A percentile compares a stretch with the other conserved stretches of the same genome.
These are phyloP conservation scores for Drosophila austrosaltans DNA, from an alignment of 2,888 invertebrate genomes.

Conservation along the genomic window DNA sequence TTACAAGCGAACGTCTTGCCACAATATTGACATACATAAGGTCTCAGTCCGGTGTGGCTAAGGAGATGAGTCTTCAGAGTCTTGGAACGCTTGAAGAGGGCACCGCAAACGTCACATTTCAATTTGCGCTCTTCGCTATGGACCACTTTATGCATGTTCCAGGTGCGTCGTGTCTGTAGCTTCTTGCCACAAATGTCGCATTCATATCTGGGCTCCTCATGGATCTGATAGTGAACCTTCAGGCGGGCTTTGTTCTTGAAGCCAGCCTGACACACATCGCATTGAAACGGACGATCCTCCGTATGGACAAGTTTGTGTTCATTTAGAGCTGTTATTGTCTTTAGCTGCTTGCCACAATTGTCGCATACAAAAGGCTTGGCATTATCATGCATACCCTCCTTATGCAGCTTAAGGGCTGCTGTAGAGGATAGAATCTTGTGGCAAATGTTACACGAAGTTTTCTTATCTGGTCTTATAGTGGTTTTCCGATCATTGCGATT, in stretches of 20 bases:
- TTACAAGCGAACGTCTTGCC: slow-evolving; percentile 82
- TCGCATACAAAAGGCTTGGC: slow-evolving; percentile 84
- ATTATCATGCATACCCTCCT: slow-evolving; percentile 78
- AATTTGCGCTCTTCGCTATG: slow-evolving; percentile 81
- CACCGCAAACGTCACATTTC: slow-evolving; percentile 81
- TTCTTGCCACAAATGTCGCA: slow-evolving; percentile 83
- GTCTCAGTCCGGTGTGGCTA: slow-evolving; percentile 81
- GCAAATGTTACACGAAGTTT: slow-evolving; percentile 53
- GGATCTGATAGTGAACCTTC: slow-evolving; percentile 83
- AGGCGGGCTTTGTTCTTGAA: slow-evolving; percentile 81
- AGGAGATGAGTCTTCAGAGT: slow-evolving; percentile 83
- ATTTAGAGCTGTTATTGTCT: slow-evolving; percentile 84
- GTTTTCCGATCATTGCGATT: slow-evolving; percentile 20
- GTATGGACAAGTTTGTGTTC: slow-evolving; percentile 84
- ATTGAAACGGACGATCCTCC: slow-evolving; percentile 83
- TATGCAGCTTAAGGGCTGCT: slow-evolving; percentile 72
- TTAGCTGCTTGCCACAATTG: slow-evolving; percentile 84
- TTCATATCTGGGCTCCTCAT: slow-evolving; percentile 82
- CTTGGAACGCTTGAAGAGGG: slow-evolving; percentile 82
- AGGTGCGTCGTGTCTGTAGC: slow-evolving; percentile 83
- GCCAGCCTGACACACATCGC: slow-evolving; percentile 81
- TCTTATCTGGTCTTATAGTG: slow-evolving; percentile 33
- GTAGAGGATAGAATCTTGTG: slow-evolving; percentile 57
- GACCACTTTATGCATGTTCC: slow-evolving; percentile 83
- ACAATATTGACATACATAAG: slow-evolving; percentile 82